Conservation (phyloP, 2,888 invertebrate genomes). For the Drosophila kuntzei region DNA sequence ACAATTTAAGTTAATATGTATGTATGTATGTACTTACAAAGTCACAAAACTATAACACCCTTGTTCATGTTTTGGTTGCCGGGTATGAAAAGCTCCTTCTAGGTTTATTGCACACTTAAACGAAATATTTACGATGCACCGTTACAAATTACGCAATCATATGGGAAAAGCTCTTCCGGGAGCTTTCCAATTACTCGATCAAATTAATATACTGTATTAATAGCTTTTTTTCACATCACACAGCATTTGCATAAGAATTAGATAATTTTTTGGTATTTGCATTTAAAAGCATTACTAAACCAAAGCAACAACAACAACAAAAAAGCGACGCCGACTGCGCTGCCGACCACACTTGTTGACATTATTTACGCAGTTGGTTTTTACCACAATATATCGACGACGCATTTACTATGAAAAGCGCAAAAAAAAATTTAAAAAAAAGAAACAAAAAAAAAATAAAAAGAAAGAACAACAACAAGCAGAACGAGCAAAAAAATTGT, state of each 20-base stretch:
- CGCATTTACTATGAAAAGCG: constrained; percentile 38
- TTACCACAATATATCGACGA: constrained; percentile 35
- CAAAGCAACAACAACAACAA: constrained; percentile 5
- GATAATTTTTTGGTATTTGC: constrained; percentile 41
- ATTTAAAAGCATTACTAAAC: constrained; percentile 29
- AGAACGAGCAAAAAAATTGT: constrained; percentile 35
- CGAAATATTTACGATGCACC: constrained; percentile 25
- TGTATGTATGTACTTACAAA: background rate
- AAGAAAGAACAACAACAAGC: constrained; percentile 19
- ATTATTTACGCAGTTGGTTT: constrained; percentile 74
- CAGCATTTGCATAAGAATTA: constrained; percentile 40
- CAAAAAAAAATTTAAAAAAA: constrained; percentile 4
- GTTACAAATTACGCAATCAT: constrained; percentile 41
- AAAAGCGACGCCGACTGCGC: background rate
- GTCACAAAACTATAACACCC: background rate
- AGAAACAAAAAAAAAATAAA: constrained; percentile 1
- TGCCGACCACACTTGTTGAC: constrained; percentile 61
- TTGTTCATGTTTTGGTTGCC: background rate
- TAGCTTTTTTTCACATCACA: constrained; percentile 13
- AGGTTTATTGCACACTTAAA: constrained; percentile 22
- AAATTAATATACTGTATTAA: constrained; percentile 20
- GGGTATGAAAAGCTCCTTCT: constrained; percentile 4
- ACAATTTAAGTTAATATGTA: too few species aligned
- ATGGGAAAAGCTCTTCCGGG: constrained; percentile 12
- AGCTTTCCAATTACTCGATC: constrained; percentile 14